Base-by-base conservation (phyloP, 1,140 invertebrate genomes). In the Danaus melanippus region DNA sequence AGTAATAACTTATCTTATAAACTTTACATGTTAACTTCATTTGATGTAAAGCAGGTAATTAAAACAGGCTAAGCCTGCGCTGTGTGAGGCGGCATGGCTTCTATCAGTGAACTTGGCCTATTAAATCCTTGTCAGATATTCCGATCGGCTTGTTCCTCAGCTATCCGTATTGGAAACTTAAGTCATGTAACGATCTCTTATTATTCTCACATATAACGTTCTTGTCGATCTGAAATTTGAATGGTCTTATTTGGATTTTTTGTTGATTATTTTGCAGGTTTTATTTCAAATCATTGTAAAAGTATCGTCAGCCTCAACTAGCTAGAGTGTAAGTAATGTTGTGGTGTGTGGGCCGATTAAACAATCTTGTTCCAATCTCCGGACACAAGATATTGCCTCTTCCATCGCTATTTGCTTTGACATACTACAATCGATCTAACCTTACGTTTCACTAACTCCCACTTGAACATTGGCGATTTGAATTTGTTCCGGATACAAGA, bases 81-180 rank as follows among this genome's bases (percentile, higher is more conserved):
- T 53, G 46, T 53, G 50, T 12, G 10, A 56, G 46, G 43, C 17
- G 42, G 45, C 4, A 53, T 42, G 17, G 46, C 15, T 45, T 62
- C 39, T 57, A 52, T 56, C 46, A 50, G 17, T 10, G 17, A 62
- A 58, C 46, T 62, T 62, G 32, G 46, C 39, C 46, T 48, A 56
- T 56, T 62, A 58, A 62, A 53, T 46, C 59, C 54, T 53, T 61
- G 44, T 52, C 50, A 56, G 42, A 56, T 42, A 46, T 42, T 53
- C 48, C 42, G 50, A 61, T 61, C 54, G 39, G 11, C 21, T 32
- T 32, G 21, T 32, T 32, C 21, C 21, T 32, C 21, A 32, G 21
- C 21, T 32, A 32, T 32, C 7, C 21, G 21, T 32, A 32, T 32
- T 32, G 21, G 21, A 32, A 32, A 32, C 21, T 32, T 32, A 32